Conservation (phyloP, 2,888 invertebrate species). For the Lordiphosa andalusiaca region DNA sequence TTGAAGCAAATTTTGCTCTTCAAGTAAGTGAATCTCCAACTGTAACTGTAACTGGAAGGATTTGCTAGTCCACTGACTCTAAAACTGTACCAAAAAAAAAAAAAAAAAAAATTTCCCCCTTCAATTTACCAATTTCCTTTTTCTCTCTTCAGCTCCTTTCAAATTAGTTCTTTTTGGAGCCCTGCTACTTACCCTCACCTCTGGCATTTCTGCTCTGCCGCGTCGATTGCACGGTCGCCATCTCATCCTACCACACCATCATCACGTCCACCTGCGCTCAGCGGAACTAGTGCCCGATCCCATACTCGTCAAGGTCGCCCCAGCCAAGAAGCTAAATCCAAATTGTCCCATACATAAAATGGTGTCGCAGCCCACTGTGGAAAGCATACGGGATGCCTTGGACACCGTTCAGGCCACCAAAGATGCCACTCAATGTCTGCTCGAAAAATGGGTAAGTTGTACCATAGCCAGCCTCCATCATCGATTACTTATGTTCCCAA, state of each 20-base stretch:
- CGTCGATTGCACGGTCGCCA: slow-evolving; percentile 37
- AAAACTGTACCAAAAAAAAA: too few species aligned
- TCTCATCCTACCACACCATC: slow-evolving; percentile 48
- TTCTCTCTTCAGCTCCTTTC: slow-evolving; percentile 16
- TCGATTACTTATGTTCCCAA: neutral
- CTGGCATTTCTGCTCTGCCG: slow-evolving; percentile 33
- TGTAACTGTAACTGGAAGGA: too few species aligned
- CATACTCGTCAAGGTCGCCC: neutral
- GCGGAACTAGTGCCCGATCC: slow-evolving; percentile 22
- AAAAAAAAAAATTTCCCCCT: too few species aligned
- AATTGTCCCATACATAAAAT: slow-evolving; percentile 2
- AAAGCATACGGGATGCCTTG: slow-evolving; percentile 6
- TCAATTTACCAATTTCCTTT: too few species aligned
- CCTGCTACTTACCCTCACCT: slow-evolving; percentile 25
- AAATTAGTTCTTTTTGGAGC: slow-evolving; percentile 16
- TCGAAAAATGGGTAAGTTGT: slow-evolving; percentile 24
- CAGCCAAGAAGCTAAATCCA: neutral
- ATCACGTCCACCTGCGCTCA: slow-evolving; percentile 66
- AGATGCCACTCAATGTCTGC: slow-evolving; percentile 4
- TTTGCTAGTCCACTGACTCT: too few species aligned
- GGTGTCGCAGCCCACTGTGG: neutral
- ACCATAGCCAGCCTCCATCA: neutral
- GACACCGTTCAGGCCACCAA: neutral
- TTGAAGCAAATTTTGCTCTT: too few species aligned
- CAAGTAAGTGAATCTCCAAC: too few species aligned